These are phyloP conservation scores for Tupiocoris notatus DNA, from an alignment of 2,888 invertebrate species.

Conservation along the genomic window DNA sequence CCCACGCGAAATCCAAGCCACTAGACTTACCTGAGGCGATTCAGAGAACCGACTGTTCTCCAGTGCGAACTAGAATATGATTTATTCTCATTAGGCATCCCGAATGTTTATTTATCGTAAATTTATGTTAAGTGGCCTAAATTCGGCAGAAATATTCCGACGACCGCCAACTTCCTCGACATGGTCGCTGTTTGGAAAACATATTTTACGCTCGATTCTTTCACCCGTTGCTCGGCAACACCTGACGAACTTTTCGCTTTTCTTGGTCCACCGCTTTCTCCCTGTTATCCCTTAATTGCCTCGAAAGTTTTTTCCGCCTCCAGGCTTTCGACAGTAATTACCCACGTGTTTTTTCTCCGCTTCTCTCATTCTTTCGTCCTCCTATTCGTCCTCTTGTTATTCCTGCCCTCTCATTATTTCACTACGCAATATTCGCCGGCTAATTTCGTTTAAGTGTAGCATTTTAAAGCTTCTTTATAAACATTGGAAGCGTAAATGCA, in stretches of 20 bases:
- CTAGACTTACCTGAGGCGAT: too few species aligned
- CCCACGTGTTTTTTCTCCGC: neutral
- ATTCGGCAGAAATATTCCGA: too few species aligned
- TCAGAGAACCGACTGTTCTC: too few species aligned
- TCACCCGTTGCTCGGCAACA: neutral
- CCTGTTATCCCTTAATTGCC: neutral
- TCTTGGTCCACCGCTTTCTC: neutral
- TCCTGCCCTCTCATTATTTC: neutral
- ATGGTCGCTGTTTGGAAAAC: too few species aligned
- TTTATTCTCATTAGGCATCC: too few species aligned
- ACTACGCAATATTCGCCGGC: neutral
- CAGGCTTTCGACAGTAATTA: neutral
- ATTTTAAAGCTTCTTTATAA: neutral
- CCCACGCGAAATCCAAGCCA: too few species aligned
- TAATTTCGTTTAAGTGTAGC: neutral
- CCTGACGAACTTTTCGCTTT: neutral
- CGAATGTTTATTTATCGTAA: too few species aligned
- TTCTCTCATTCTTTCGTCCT: neutral
- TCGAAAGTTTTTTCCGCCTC: neutral
- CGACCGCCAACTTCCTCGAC: too few species aligned
- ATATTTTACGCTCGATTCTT: neutral
- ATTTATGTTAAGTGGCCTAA: too few species aligned
- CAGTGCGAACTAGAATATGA: too few species aligned
- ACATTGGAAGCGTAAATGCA: neutral
- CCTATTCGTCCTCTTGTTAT: neutral